A percentile compares a stretch with the other conserved stretches of the same genome.
phyloP scores from a whole-genome alignment of 2,888 invertebrate genomes.

The Drosophila anceps region DNA sequence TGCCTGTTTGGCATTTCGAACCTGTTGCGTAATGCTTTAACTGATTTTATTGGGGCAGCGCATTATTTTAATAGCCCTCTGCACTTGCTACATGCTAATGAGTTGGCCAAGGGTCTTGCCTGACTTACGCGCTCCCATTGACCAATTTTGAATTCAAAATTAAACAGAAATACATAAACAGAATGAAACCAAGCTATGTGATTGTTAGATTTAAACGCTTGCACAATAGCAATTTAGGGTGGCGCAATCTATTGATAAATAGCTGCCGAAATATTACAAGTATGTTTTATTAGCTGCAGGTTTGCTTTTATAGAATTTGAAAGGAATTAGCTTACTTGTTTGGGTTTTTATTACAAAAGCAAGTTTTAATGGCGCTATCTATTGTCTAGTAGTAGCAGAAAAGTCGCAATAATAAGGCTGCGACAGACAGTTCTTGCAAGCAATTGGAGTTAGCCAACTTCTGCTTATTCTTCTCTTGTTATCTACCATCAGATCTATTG shows the following conservation, averaged over 20 bases:
- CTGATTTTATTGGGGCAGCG: constrained; percentile 66
- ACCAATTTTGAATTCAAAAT: neutral
- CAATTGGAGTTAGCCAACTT: neutral
- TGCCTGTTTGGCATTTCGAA: constrained; percentile 23
- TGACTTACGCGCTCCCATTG: constrained; percentile 20
- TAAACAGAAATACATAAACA: neutral
- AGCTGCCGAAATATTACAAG: no score
- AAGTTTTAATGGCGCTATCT: constrained; percentile 11
- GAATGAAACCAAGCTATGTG: neutral
- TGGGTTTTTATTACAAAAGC: neutral
- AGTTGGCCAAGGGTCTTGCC: constrained; percentile 14
- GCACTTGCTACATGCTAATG: constrained; percentile 57
- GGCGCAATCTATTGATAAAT: constrained; percentile 15
- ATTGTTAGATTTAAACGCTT: neutral
- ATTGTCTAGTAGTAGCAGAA: neutral
- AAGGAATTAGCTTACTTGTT: neutral
- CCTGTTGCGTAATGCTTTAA: constrained; percentile 69
- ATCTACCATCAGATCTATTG: neutral
- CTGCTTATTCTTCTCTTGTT: neutral
- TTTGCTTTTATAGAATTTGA: neutral
- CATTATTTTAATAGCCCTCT: constrained; percentile 49
- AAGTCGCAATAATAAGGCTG: neutral
- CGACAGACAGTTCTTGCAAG: neutral
- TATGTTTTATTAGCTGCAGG: neutral
- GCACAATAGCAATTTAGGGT: neutral